Percentiles rank a stretch among this genome's conserved stretches.
These are phyloP conservation scores for Cyclina sinensis DNA, from an alignment of 1,140 invertebrate genomes.

Conservation along the genomic window DNA sequence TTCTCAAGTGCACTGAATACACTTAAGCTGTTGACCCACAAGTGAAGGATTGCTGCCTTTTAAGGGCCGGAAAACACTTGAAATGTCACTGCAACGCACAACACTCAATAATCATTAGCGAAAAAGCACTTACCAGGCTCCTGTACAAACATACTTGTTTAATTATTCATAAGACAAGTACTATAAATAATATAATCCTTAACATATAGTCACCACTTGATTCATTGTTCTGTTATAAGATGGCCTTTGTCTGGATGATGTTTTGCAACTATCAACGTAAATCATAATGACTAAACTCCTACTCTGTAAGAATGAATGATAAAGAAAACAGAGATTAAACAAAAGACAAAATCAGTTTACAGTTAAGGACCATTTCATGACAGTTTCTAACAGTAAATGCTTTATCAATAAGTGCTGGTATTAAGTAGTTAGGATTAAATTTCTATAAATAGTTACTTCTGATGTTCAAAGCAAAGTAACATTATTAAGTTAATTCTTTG, in stretches of 20 bases:
- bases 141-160: constrained; percentile 13
- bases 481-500: no score
- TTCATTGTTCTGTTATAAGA: background rate
- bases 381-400: no score
- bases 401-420: no score
- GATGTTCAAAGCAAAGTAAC: background rate
- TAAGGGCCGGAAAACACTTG: constrained; percentile 42
- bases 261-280: background rate
- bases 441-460: constrained; percentile 7
- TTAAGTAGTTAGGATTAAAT: background rate
- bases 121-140: background rate
- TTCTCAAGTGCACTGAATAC: constrained; percentile 14
- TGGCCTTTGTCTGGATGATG: background rate
- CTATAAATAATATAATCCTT: background rate
- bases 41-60: background rate
- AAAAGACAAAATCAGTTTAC: no score
- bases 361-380: no score
- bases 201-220: constrained; percentile 3
- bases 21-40: constrained; percentile 3
- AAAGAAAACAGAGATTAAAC: no score
- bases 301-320: no score
- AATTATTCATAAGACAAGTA: constrained; percentile 36
- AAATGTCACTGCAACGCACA: background rate
- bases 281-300: no score
- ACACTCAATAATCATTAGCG: background rate